Base-by-base conservation (phyloP, 64 coral and sea anemone species). In the Dendrophyllia cribrosa region DNA sequence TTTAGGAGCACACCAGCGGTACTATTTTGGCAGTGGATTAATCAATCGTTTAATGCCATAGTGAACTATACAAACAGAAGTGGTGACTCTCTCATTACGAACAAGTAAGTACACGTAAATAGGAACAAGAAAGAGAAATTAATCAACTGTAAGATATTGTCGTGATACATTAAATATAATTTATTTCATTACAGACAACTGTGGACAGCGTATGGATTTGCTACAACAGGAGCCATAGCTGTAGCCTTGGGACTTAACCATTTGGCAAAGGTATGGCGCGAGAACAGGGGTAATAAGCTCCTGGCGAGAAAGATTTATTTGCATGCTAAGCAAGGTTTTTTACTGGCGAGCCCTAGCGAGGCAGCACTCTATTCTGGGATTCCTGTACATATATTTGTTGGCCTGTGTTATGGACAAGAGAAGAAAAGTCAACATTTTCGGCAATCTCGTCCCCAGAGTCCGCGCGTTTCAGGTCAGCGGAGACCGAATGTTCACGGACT, bases 51-150 rank as follows among this genome's bases (percentile, higher is more conserved):
- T 93, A 99, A 99, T 93, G 97, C 97, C 6, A 51, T 94, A 51
- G 97, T 99, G 1, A 99, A 99, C 61, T 99, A 96, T 51, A 96
- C 97, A 75, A 99, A 99, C 76, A 96, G 97, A 86, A 99, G 97
- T 92, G 97, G 97, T 44, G 97, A 99, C 59, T 93, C 94, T 15
- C 88, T 86, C 16, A 91, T 99, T 55, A 95, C 97, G 52, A 96
- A 90, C 50, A 83, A 90, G 97, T 99, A 83, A 15, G 95, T 76
- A 1, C 8, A 49, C 15, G 51, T 78, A 43, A 75, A 26, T 6
- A n/a, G 20, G 9, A 15, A 19, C 43, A 20, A 9, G 24, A 45
- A 62, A 51, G 11, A 34, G 19, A 46, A n/a, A 8, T 51, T 17
- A 16, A 25, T 17, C 26, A 26, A 34, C 34, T 66, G 24, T 19